These are phyloP conservation scores for Cyprinus carpio DNA, from an alignment of 2,113 vertebrate genomes.

Conservation along the genomic window DNA sequence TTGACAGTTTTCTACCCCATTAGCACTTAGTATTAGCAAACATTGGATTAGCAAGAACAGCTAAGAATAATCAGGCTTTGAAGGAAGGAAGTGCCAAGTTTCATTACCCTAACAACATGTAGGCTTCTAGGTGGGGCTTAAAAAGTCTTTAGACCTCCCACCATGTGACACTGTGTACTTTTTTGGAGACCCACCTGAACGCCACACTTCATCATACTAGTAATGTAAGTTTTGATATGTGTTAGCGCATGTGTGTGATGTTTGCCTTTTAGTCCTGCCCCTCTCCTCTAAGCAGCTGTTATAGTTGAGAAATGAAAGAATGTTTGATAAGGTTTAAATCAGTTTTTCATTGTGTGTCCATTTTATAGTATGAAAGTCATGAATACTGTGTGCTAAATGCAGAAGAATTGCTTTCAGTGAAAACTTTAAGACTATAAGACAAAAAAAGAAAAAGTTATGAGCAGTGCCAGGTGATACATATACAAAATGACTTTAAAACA, in stretches of 20 bases:
- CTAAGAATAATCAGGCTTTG: constrained; percentile 45
- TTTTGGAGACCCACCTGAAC: not conserved
- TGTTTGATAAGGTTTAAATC: not conserved
- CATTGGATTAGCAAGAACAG: constrained; percentile 33
- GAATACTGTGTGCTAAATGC: not conserved
- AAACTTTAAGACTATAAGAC: not conserved
- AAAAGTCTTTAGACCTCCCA: constrained; percentile 12
- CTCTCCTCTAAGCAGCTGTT: not conserved
- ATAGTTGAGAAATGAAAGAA: not conserved
- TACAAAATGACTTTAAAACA: not conserved
- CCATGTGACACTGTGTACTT: not conserved
- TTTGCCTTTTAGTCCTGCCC: not conserved
- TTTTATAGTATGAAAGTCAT: not conserved
- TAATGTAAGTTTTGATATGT: not conserved
- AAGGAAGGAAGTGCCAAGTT: not conserved
- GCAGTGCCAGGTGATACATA: not conserved
- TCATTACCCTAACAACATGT: constrained; percentile 3
- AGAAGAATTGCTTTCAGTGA: not conserved
- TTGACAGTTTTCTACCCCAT: not conserved
- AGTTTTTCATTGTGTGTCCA: not conserved
- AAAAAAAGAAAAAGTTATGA: no score
- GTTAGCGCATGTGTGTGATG: no score
- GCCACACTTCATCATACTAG: not conserved
- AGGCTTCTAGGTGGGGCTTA: not conserved
- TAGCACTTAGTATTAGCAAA: constrained; percentile 15